Conservation (phyloP, 2,797 vertebrate species). For the Silurus aristotelis region DNA sequence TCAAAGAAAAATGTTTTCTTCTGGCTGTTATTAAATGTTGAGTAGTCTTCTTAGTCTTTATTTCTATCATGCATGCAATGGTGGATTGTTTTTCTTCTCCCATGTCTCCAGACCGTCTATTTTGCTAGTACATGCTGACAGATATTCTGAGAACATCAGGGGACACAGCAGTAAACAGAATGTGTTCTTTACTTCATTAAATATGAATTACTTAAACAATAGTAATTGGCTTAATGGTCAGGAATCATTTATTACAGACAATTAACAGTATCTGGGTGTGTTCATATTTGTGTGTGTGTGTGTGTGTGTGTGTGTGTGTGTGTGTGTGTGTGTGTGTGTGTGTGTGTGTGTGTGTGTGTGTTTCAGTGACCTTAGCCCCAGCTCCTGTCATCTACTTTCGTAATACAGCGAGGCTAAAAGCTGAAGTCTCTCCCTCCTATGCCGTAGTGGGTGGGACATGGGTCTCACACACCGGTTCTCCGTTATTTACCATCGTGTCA, state of each 20-base stretch:
- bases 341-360: conserved; percentile 30
- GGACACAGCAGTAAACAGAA: background rate
- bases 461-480: conserved; percentile 58
- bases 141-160: background rate
- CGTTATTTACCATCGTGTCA: conserved; percentile 58
- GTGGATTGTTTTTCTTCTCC: background rate
- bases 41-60: conserved; percentile 36
- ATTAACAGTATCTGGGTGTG: too few relatives aligned
- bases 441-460: conserved; percentile 63
- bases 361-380: conserved; percentile 66
- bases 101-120: background rate
- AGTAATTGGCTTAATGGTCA: background rate
- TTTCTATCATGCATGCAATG: background rate
- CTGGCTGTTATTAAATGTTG: conserved; percentile 72
- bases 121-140: background rate
- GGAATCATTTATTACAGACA: background rate
- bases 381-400: conserved; percentile 51
- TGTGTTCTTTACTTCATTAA: background rate
- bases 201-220: background rate
- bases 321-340: conserved; percentile 33
- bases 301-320: conserved; percentile 12
- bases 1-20: conserved; percentile 64
- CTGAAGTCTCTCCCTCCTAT: conserved; percentile 57
- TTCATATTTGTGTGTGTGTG: background rate
- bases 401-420: conserved; percentile 68